A percentile compares a stretch with the other conserved stretches of the same genome.
Evolutionary conservation across 2,113 vertebrate genomes (phyloP).

Genomic region (Sebastes fasciatus): DNA sequence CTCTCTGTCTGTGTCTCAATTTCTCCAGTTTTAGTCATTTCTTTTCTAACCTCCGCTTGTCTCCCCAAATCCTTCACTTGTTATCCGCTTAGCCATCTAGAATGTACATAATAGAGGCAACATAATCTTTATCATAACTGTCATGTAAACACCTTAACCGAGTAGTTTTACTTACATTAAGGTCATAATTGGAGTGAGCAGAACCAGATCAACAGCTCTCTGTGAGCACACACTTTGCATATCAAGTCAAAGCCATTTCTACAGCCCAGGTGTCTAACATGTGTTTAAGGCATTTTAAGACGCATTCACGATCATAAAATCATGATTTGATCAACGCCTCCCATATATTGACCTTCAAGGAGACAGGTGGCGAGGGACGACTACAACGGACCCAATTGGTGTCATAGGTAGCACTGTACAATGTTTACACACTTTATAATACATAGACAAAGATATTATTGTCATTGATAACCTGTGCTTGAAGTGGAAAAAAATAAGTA

Average conservation of each 20-base stretch:
- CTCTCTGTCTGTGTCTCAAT: slow-evolving; percentile 11
- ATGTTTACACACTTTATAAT: neutral
- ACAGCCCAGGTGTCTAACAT: neutral
- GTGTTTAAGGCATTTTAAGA: neutral
- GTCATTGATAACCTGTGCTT: neutral
- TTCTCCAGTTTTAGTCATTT: neutral
- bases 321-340: neutral
- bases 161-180: neutral
- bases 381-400: neutral
- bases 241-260: neutral
- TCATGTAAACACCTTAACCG: neutral
- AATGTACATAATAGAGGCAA: neutral
- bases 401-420: neutral
- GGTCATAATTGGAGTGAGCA: neutral
- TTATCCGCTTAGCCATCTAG: neutral
- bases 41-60: neutral
- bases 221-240: neutral
- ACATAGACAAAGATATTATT: neutral
- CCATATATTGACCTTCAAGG: neutral
- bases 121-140: neutral
- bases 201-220: neutral
- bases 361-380: neutral
- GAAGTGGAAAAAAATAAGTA: too few species aligned
- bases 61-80: neutral
- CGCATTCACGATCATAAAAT: neutral